These are phyloP conservation scores for Mus pahari DNA, from an alignment of 2,113 vertebrate species.

Conservation along the genomic window DNA sequence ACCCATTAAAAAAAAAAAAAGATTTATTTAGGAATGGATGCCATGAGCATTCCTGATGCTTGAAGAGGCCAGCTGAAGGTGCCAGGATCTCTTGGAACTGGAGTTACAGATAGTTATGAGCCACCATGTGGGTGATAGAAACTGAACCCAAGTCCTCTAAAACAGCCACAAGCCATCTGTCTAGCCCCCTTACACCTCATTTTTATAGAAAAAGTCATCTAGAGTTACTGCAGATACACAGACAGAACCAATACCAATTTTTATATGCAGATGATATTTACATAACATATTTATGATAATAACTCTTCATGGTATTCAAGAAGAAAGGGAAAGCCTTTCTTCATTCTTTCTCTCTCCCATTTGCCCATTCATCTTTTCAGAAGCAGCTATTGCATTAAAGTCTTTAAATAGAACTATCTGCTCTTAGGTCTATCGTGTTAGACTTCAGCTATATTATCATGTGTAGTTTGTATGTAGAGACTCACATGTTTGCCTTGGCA, in stretches of 20 bases:
- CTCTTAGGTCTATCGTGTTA: not conserved
- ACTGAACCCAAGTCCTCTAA: not conserved
- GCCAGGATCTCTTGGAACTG: not conserved
- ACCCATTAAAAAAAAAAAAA: not conserved
- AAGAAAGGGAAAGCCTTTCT: not conserved
- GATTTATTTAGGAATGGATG: not conserved
- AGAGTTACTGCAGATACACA: not conserved
- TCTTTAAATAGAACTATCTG: not conserved
- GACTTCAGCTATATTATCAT: not conserved
- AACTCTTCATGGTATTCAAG: not conserved
- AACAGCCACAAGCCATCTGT: not conserved
- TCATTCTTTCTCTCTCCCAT: not conserved
- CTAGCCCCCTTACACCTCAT: not conserved
- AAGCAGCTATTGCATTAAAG: not conserved
- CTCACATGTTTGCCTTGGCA: not conserved
- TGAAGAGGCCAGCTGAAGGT: not conserved
- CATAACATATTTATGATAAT: not conserved
- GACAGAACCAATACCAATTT: not conserved
- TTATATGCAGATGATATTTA: too few species aligned
- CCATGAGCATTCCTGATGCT: not conserved
- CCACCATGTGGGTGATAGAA: not conserved
- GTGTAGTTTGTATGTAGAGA: not conserved
- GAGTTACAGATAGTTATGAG: not conserved
- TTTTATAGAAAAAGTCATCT: not conserved
- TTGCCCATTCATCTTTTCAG: not conserved